Conservation (phyloP, 2,113 vertebrate genomes). For the Larimichthys polyactis region DNA sequence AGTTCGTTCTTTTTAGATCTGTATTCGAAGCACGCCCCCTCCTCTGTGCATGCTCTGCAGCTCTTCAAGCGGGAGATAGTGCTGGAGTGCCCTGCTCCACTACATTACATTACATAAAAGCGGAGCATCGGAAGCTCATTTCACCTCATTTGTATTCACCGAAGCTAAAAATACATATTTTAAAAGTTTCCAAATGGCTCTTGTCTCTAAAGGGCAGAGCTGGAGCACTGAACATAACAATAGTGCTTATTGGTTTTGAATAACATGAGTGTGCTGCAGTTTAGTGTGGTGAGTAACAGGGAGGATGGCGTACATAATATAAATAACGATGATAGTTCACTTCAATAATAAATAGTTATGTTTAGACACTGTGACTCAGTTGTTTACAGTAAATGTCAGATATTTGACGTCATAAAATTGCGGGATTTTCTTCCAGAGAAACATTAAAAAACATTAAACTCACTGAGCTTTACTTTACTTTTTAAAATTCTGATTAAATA, state of each 20-base stretch:
- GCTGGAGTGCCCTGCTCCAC: constrained; percentile 56
- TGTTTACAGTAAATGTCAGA: not conserved
- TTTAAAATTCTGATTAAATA: not conserved
- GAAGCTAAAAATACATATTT: constrained; percentile 74
- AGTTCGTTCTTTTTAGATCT: constrained; percentile 2
- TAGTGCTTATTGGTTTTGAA: constrained; percentile 24
- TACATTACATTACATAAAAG: constrained; percentile 74
- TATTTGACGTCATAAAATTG: not conserved
- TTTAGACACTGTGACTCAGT: not conserved
- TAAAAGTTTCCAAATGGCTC: constrained; percentile 70
- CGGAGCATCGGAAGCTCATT: constrained; percentile 57
- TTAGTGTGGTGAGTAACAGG: constrained; percentile 24
- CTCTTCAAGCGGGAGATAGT: constrained; percentile 56
- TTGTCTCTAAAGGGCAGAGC: constrained; percentile 59
- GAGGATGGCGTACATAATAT: not conserved
- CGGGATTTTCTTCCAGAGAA: not conserved
- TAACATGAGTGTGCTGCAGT: constrained; percentile 24
- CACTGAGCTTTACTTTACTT: not conserved
- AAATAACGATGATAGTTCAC: not conserved
- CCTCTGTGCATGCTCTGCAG: constrained; percentile 28
- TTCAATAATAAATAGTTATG: not conserved
- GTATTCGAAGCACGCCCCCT: constrained; percentile 48
- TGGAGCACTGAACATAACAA: constrained; percentile 34
- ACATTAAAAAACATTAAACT: not conserved
- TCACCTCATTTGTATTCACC: constrained; percentile 69